phyloP scores from a whole-genome alignment of 2,888 invertebrate species.

The Agrotis puta region DNA sequence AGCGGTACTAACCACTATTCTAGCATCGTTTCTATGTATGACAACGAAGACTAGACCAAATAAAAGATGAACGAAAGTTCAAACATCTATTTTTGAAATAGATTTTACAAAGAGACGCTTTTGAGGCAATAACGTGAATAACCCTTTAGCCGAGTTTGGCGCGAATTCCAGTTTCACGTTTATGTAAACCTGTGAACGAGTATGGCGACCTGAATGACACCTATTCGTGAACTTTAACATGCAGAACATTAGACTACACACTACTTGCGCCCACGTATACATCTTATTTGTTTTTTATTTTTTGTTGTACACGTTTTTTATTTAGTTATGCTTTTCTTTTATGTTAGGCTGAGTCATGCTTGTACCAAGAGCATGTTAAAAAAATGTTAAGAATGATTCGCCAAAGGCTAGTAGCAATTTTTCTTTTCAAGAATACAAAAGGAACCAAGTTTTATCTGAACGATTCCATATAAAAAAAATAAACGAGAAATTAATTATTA shows the following conservation, averaged over 20 bases:
- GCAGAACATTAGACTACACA: slow-evolving; percentile 8
- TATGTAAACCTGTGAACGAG: slow-evolving; percentile 29
- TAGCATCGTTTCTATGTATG: slow-evolving; percentile 2
- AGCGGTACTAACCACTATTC: background rate
- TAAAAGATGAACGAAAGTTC: slow-evolving; percentile 27
- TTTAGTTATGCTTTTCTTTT: slow-evolving; percentile 9
- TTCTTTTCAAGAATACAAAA: background rate
- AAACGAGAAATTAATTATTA: background rate
- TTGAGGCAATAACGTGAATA: slow-evolving; percentile 22
- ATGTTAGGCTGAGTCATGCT: background rate
- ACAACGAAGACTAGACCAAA: slow-evolving; percentile 1
- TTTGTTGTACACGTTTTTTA: slow-evolving; percentile 32
- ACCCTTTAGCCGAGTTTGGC: slow-evolving; percentile 19
- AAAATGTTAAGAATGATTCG: background rate
- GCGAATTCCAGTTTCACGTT: slow-evolving; percentile 31
- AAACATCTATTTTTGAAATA: slow-evolving; percentile 27
- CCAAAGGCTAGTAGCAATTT: background rate
- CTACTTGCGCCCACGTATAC: background rate
- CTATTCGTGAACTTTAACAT: slow-evolving; percentile 25
- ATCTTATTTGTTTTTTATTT: slow-evolving; percentile 3
- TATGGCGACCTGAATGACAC: slow-evolving; percentile 30
- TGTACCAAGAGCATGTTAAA: slow-evolving; percentile 15
- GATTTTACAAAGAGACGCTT: slow-evolving; percentile 13
- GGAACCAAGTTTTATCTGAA: background rate
- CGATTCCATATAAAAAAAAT: background rate